Conservation (phyloP, 2,797 vertebrate genomes). For the Clarias platycephalus region DNA sequence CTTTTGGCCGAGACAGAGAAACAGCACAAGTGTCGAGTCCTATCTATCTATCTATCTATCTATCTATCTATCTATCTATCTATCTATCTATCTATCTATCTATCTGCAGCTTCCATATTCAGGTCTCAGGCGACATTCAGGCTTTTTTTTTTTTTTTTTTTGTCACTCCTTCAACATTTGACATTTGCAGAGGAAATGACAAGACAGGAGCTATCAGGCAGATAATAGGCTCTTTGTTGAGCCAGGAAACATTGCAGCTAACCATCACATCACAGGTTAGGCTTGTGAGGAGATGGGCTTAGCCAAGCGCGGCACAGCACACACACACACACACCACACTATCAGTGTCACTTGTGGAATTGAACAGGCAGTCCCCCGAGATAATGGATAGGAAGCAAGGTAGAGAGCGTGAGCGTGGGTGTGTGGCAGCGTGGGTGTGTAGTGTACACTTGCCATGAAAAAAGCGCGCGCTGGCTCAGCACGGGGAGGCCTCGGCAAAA, state of each 20-base stretch:
- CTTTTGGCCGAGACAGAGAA: neutral
- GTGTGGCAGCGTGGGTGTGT: neutral
- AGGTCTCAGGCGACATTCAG: neutral
- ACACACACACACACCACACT: neutral
- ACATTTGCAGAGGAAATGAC: constrained; percentile 51
- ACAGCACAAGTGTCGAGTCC: constrained; percentile 5
- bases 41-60: neutral
- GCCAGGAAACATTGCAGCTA: constrained; percentile 12
- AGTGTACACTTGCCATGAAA: neutral
- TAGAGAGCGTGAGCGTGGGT: neutral
- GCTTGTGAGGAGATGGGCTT: constrained; percentile 23
- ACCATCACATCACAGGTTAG: constrained; percentile 41
- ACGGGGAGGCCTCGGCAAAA: constrained; percentile 23
- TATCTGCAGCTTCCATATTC: neutral
- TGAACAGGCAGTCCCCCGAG: constrained; percentile 7
- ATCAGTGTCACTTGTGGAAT: constrained; percentile 22
- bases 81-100: too few species aligned
- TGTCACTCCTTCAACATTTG: constrained; percentile 33
- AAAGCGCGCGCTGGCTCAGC: constrained; percentile 6
- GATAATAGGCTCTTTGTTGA: constrained; percentile 45
- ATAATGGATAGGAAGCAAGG: constrained; percentile 5
- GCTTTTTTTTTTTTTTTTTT: constrained; percentile 27
- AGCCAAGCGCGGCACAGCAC: constrained; percentile 19
- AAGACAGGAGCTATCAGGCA: constrained; percentile 39
- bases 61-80: too few species aligned